These are phyloP conservation scores for Indicator indicator DNA, from an alignment of 2,113 vertebrate species.

Conservation along the genomic window DNA sequence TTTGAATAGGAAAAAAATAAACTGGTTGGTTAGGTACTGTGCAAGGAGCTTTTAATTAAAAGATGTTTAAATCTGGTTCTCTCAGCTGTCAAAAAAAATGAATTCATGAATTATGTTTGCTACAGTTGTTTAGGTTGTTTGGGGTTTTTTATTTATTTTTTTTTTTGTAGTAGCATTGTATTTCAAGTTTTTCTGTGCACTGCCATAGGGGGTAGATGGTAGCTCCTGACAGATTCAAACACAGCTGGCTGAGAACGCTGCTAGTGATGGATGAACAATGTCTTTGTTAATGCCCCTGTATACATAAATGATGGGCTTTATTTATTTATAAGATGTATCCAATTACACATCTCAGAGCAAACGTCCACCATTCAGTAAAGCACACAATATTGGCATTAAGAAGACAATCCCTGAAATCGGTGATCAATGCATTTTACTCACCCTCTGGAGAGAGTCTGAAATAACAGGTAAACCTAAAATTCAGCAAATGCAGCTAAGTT, in stretches of 20 bases:
- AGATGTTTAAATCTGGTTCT: conserved; percentile 37
- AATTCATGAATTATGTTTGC: conserved; percentile 39
- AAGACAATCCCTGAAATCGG: conserved; percentile 2
- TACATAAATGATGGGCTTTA: conserved; percentile 61
- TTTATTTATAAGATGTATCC: conserved; percentile 62
- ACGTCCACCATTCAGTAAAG: conserved; percentile 13
- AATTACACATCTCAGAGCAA: conserved; percentile 41
- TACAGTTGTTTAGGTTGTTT: not conserved
- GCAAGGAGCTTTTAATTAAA: conserved; percentile 43
- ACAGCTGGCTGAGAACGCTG: conserved; percentile 37
- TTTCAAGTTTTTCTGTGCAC: conserved; percentile 22
- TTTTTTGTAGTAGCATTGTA: not conserved
- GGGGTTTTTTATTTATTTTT: not conserved
- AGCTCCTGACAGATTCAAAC: conserved; percentile 37
- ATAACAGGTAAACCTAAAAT: not conserved
- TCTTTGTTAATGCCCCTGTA: conserved; percentile 56
- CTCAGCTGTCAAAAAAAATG: conserved; percentile 17
- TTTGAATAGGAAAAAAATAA: conserved; percentile 30
- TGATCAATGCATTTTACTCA: not conserved
- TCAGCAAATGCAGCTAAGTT: not conserved
- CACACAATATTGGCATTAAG: conserved; percentile 10
- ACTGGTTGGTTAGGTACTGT: conserved; percentile 20
- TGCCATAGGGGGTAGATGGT: conserved; percentile 36
- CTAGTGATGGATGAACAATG: conserved; percentile 53
- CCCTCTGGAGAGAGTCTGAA: not conserved